These are phyloP conservation scores for Heteropelma amictum DNA, from an alignment of 2,888 invertebrate species.

Conservation along the genomic window DNA sequence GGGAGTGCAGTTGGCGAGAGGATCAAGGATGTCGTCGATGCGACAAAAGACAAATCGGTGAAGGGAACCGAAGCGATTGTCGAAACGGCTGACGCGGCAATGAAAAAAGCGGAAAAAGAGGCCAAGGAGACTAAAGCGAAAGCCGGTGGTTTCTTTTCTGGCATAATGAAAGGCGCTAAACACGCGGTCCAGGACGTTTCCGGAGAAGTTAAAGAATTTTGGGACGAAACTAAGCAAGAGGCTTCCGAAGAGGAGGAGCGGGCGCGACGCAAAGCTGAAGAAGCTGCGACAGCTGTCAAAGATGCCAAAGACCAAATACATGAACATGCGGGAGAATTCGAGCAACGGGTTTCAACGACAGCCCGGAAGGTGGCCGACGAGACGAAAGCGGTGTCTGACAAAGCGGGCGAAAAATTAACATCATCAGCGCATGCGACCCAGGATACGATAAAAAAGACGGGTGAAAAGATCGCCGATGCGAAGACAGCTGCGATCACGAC, in stretches of 20 bases:
- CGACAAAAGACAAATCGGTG: conserved; percentile 36
- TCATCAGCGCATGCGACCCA: too few relatives aligned
- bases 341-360: too few relatives aligned
- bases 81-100: conserved; percentile 38
- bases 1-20: conserved; percentile 54
- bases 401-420: too few relatives aligned
- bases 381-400: too few relatives aligned
- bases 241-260: conserved; percentile 54
- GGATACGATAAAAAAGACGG: too few relatives aligned
- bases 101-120: conserved; percentile 46
- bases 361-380: too few relatives aligned
- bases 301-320: conserved; percentile 52
- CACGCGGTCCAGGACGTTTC: conserved; percentile 58
- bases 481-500: too few relatives aligned
- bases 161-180: conserved; percentile 57
- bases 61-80: conserved; percentile 17
- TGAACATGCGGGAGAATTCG: too few relatives aligned
- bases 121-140: conserved; percentile 51
- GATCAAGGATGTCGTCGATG: conserved; percentile 55
- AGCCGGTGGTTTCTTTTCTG: conserved; percentile 56
- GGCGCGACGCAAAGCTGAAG: conserved; percentile 36
- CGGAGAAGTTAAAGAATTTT: conserved; percentile 61
- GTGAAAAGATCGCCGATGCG: too few relatives aligned
- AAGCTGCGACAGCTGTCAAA: conserved; percentile 48
- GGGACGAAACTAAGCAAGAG: conserved; percentile 58